Evolutionary conservation across 2,888 invertebrate genomes (phyloP), one percentile per base, ranked within the genome.

Genomic region (Acanthoscelides obtectus): DNA sequence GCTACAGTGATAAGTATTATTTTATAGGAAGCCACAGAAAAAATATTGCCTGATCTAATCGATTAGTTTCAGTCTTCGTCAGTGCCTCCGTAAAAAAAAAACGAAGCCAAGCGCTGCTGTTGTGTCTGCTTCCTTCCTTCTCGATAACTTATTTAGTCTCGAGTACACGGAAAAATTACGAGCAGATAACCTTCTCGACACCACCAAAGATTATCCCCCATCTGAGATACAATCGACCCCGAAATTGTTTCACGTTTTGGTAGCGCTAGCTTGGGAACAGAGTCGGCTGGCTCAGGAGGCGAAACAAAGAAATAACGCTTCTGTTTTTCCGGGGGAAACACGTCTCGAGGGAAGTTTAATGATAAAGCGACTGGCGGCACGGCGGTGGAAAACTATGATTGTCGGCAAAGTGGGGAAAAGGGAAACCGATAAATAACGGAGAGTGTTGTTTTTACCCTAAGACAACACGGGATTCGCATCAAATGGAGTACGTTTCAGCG

Each of bases 341-440:
- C 75, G 77, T 79, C 78, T 80, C 72, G 79, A 82, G 82, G 83
- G 82, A 80, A 82, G 83, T 80, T 82, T 83, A 82, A 82, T 81
- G 82, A 83, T 83, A 82, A 83, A 83, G 80, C 79, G 76, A 45
- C 45, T 45, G 25, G 79, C 79, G 79, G 80, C 80, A 78, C 79
- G 79, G 80, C 80, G 81, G 82, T 81, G 81, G 83, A 82, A 83
- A 82, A 83, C 82, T 83, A 84, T 83, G 83, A 83, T 82, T 81
- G 83, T 81, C 82, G 82, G 81, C 81, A 83, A 84, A 83, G 81
- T 82, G 82, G 83, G 81, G 83, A 83, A 83, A 82, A 78, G 72
- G 73, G 76, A 76, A 80, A 79, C 80, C 79, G 74, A 83, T 84
- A 84, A 84, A 84, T 84, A 83, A 81, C 81, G 71, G 72, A 78